Base-by-base conservation (phyloP, 2,797 vertebrate genomes). In the Spondyliosoma cantharus region DNA sequence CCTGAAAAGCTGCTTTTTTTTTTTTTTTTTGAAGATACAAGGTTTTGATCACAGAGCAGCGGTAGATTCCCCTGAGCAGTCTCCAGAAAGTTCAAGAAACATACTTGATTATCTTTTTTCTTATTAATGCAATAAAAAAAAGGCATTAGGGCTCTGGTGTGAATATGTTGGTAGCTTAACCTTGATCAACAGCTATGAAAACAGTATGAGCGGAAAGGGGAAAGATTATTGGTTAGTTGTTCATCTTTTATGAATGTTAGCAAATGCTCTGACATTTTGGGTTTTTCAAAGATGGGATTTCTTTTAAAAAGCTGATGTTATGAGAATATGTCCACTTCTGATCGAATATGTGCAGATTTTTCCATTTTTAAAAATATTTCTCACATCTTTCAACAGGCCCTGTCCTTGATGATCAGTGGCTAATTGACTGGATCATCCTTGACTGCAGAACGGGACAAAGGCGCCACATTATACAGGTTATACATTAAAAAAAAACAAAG, bases 1-100 rank as follows among this genome's bases (percentile, higher is more conserved):
- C 84, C 81, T 86, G 79, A 92, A 85, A 86, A 88, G 65, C 67
- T 82, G 67, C 54, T 79, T 71, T 25, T 49, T 27, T 9, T 78
- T 24, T 74, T 7, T 27, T 43, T 9, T 76, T 27, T 83, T 79
- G 62, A 84, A 87, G 65, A 64, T 89, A 81, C 61, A 87, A 83
- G 71, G 60, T 84, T 91, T 89, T 82, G 75, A 87, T 87, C 78
- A 85, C 74, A 82, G 79, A 92, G 86, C 90, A 92, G 87, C 86
- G 24, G 86, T 89, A 71, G 79, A 76, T 83, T 89, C 90, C 90
- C 92, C 92, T 93, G 91, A 94, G 92, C 90, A 87, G 84, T 90
- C 76, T 88, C 85, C 82, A 87, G 73, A 84, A 69, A 81, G 62
- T 85, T 83, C 80, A 86, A 90, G 82, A 83, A 89, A 90, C 80